Evolutionary conservation across 1,140 invertebrate species (phyloP), one percentile per base, ranked within the genome.

Genomic region (Bombus terrestris): DNA sequence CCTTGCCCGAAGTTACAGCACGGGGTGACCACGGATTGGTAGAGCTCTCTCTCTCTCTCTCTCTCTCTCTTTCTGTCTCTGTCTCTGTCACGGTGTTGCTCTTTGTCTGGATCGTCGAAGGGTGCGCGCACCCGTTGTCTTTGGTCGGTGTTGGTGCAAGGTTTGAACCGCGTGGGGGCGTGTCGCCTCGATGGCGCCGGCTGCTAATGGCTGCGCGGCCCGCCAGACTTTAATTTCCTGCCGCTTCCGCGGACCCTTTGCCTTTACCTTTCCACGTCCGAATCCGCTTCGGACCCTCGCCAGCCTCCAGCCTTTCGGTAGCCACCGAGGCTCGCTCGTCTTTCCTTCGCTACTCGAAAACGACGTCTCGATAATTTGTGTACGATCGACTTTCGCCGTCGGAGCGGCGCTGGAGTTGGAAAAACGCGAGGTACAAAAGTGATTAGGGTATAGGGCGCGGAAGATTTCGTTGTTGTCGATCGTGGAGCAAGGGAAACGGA

Each of bases 211-310:
- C 94, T 92, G 94, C 93, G 92, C 93, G 92, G 94, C 90, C 94
- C 93, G 93, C 94, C 94, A 95, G 95, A 95, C 95, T 95, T 95
- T 95, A 95, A 95, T 95, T 95, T 95, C 95, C 95, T 95, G 94
- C 93, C 93, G 94, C 94, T 95, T 94, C 95, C 94, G 94, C 94
- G 94, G 94, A 94, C 94, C 92, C 93, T 94, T 66, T 92, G 91
- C 92, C 89, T 93, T 92, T 93, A 93, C 94, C 94, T 95, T 94
- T 94, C 92, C 88, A 91, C 90, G 86, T 93, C 94, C 92, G 91
- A 95, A 94, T 94, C 92, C 89, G 90, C 86, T 91, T n/a, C 86
- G 86, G 85, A 81, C 80, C 89, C 82, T 80, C 78, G 81, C 64
- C 89, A 91, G 90, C 90, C 89, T 90, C 89, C 90, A 88, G 82